Base-by-base conservation (phyloP, 2,888 invertebrate species). In the Mythimna vitellina region DNA sequence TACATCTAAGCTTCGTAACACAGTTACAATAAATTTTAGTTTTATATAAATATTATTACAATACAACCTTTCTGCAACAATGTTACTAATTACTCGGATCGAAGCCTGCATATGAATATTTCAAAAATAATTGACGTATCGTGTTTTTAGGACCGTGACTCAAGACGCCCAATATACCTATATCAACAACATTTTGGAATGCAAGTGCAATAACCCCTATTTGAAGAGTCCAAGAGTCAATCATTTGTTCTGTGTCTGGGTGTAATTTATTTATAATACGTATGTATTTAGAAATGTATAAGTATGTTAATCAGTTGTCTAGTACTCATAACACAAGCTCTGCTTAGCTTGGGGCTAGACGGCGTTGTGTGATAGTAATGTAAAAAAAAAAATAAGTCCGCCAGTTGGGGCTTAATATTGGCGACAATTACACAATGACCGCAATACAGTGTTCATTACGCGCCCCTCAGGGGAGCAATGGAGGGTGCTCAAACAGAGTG, bases 401-500 rank as follows among this genome's bases (percentile, higher is more conserved):
- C 49, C 70, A 68, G 42, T 57, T 65, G 67, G 46, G 54, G 17
- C 67, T 51, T 62, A 74, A 69, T 63, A 51, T 22, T 46, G 22
- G 53, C 38, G 70, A 73, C 74, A 69, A 75, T 79, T 49, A 49
- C 56, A 70, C 65, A 75, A 70, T 70, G 61, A 70, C 56, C 57
- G 51, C 54, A 62, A 54, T 78, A 62, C 51, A 61, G 58, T 69
- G 62, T 68, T 63, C 62, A 80, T 78, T 65, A 78, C 65, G 32
- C 54, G 25, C 54, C 71, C 53, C 65, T 65, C 25, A n/a, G 56
- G 25, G 25, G 46, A 20, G 53, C 46, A 20, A 42, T 51, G n/a
- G 54, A 70, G 80, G 32, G 66, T 68, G 58, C 70, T 70, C 12
- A 17, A 35, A 6, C 17, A 46, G 66, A 38, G 58, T 32, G 61